These are phyloP conservation scores for Coptotermes formosanus DNA, from an alignment of 1,140 invertebrate species.

Conservation along the genomic window DNA sequence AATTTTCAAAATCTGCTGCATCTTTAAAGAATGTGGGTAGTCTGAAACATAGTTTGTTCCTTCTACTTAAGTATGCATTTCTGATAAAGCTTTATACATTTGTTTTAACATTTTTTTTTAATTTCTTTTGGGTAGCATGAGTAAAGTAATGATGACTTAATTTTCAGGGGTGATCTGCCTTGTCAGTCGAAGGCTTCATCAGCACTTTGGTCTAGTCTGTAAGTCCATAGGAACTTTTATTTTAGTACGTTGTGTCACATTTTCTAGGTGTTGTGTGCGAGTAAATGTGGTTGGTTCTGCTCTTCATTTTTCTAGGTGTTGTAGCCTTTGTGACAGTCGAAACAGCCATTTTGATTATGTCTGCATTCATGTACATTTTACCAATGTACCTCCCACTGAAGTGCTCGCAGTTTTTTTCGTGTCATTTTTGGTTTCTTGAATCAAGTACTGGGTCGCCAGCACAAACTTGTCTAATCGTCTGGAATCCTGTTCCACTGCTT, in stretches of 20 bases:
- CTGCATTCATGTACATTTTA: neutral
- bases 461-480: no score
- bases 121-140: neutral
- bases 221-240: slow-evolving; percentile 41
- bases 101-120: slow-evolving; percentile 30
- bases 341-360: neutral
- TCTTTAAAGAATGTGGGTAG: no score
- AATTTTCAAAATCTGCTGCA: no score
- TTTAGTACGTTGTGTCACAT: neutral
- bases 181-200: slow-evolving; percentile 44
- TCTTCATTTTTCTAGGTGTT: slow-evolving; percentile 7
- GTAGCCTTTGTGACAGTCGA: neutral
- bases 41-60: neutral
- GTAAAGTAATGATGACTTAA: slow-evolving; percentile 17
- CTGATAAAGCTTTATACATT: neutral
- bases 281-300: neutral
- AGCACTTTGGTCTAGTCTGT: slow-evolving; percentile 44
- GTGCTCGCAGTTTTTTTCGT: neutral
- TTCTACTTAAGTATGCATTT: neutral
- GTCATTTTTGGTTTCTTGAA: no score
- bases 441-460: no score
- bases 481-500: no score
- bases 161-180: slow-evolving; percentile 65
- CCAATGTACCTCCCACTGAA: neutral
- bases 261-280: slow-evolving; percentile 15